Base-by-base conservation (phyloP, 53 echinoderm and acorn worm genomes). In the Paelopatides confundens region DNA sequence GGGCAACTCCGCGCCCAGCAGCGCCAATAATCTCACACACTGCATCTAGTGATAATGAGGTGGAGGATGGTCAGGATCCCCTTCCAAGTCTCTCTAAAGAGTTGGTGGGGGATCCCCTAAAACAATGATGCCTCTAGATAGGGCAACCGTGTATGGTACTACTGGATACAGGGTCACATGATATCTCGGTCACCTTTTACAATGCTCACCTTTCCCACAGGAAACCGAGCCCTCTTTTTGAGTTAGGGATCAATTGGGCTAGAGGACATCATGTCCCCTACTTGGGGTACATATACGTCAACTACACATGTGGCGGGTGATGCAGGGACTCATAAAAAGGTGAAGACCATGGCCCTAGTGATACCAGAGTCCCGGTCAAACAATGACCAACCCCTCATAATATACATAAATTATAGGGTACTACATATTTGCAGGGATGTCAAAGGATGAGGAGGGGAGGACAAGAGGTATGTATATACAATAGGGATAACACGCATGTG, bases 161-260 rank as follows among this genome's bases (percentile, higher is more conserved):
- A 26, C 9, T 90, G 34, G 93, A 90, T 30, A 93, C 93, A 43
- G 93, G 93, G n/a, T 93, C 93, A 11, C 92, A 92, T 28, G 89
- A 89, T 78, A 32, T 94, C 0, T 84, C 70, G 0, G 35, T 68
- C 12, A 36, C 69, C 0, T 94, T 88, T 46, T 88, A 88, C 18
- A 31, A 46, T 10, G 8, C 31, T 5, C 31, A 90, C n/a, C 85
- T 93, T 2, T 32, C 31, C n/a, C 87, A 93, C 49, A 77, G 77
- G 24, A 48, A 32, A 2, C 47, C 87, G 30, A 2, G 47, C 5
- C 90, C 90, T 3, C 48, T 93, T 23, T 54, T 47, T 12, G 85
- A 90, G 21, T 58, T 93, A 15, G 26, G 58, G 0, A 68, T 93
- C 8, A 62, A 49, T 2, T 90, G 88, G 21, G 93, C 87, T 39